Evolutionary conservation across 2,888 invertebrate species (phyloP), one percentile per base, ranked within the genome.

Genomic region (Anoplius nigerrimus): DNA sequence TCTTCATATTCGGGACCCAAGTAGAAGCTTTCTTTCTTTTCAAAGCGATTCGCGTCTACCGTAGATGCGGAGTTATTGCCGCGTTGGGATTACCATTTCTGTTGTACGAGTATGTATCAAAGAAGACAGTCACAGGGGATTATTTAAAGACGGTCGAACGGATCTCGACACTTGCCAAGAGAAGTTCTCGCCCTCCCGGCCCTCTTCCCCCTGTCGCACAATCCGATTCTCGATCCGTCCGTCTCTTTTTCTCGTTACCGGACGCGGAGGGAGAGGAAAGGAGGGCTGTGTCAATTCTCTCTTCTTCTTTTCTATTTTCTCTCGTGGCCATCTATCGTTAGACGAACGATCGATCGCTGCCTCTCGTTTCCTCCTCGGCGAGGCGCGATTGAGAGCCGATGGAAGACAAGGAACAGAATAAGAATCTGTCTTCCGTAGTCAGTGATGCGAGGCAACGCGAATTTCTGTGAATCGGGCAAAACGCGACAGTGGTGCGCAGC

Each of bases 101-200:
- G 34, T 34, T 11, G 34, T 34, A 34, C 34, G 24, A 20, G 22
- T 16, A 55, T 18, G 22, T 16, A 55, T 18, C 42, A 56, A 60
- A 56, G 56, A 46, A 24, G 57, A 72, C 69, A 62, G 55, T 55
- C 62, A 62, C 78, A 67, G 71, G 56, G 46, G 55, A 81, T 80
- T 80, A 80, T 80, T 80, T 80, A 81, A 80, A 80, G 80, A 79
- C 61, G 55, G 52, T 60, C 62, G 68, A 73, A 73, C 62, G 53
- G 59, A 58, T 65, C 52, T 62, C 64, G 74, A 74, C 46, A 68
- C 76, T 74, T 79, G 80, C 80, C 81, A 80, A 80, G 72, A 80
- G 71, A 78, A 69, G 64, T 69, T 62, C 71, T 53, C 57, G 59
- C 66, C 53, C 62, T 54, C 18, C 3, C 16, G 48, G 1, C 59